These are phyloP conservation scores for Carduelis carduelis DNA, from an alignment of 2,797 vertebrate genomes.

Conservation along the genomic window DNA sequence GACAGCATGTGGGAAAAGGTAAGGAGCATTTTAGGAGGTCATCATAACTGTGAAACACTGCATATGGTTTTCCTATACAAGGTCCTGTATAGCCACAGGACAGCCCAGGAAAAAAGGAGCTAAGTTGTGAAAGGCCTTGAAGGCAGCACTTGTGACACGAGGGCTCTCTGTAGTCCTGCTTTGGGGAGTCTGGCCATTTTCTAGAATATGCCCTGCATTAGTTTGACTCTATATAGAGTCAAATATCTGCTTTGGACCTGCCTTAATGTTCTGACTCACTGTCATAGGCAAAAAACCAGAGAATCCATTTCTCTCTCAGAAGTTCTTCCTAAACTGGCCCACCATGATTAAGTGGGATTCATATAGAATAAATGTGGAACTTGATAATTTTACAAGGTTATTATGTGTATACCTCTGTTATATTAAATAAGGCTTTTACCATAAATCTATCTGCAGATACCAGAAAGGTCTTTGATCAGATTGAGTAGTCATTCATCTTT, in stretches of 20 bases:
- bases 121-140: not conserved
- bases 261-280: not conserved
- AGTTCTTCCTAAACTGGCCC: not conserved
- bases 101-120: not conserved
- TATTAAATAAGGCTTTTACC: slow-evolving; percentile 25
- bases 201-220: not conserved
- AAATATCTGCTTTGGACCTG: not conserved
- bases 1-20: slow-evolving; percentile 5
- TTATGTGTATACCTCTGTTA: not conserved
- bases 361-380: not conserved
- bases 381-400: slow-evolving; percentile 16
- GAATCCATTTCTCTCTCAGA: not conserved
- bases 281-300: not conserved
- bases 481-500: not conserved
- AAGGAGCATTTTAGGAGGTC: slow-evolving; percentile 5
- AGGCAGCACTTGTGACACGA: not conserved
- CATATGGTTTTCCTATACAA: not conserved
- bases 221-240: not conserved
- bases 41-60: not conserved
- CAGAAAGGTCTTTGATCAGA: slow-evolving; percentile 33
- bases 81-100: not conserved
- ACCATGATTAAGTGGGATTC: not conserved
- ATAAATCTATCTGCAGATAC: slow-evolving; percentile 37
- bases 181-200: not conserved
- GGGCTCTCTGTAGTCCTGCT: not conserved